These are phyloP conservation scores for Propithecus deckenii DNA, from an alignment of 2,797 vertebrate species.

Conservation along the genomic window DNA sequence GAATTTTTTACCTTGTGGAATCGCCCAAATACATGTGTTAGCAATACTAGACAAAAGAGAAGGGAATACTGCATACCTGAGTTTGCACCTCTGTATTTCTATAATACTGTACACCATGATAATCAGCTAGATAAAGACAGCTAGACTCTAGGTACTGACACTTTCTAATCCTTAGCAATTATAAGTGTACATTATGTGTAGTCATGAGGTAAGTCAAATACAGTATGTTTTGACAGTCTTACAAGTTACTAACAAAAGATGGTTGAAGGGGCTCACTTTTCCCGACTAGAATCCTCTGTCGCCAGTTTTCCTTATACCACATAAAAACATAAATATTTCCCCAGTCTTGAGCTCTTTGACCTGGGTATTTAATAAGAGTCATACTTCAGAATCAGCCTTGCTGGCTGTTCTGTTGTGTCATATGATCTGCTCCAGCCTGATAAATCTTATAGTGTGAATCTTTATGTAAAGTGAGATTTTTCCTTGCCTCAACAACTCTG, in stretches of 20 bases:
- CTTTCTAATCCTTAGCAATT: neutral
- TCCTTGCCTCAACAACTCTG: neutral
- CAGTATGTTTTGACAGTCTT: neutral
- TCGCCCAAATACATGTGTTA: neutral
- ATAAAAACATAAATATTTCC: neutral
- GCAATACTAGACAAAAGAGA: neutral
- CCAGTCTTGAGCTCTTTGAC: neutral
- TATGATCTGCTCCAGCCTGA: neutral
- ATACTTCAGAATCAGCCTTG: neutral
- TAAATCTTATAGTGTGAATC: neutral
- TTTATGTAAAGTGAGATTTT: neutral
- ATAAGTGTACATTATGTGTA: neutral
- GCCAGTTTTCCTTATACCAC: neutral
- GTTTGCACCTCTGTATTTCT: neutral
- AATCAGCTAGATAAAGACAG: neutral
- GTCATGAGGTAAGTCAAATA: neutral
- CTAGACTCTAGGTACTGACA: neutral
- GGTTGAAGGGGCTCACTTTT: neutral
- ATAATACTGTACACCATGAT: neutral
- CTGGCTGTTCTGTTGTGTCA: neutral
- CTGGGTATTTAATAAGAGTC: neutral
- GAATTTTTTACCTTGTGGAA: neutral
- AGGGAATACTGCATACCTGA: neutral
- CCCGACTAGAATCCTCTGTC: neutral
- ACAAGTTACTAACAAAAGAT: neutral